A percentile compares a stretch with the other conserved stretches of the same genome.
These are phyloP conservation scores for Elephas maximus DNA, from an alignment of 2,113 vertebrate species.

Conservation along the genomic window DNA sequence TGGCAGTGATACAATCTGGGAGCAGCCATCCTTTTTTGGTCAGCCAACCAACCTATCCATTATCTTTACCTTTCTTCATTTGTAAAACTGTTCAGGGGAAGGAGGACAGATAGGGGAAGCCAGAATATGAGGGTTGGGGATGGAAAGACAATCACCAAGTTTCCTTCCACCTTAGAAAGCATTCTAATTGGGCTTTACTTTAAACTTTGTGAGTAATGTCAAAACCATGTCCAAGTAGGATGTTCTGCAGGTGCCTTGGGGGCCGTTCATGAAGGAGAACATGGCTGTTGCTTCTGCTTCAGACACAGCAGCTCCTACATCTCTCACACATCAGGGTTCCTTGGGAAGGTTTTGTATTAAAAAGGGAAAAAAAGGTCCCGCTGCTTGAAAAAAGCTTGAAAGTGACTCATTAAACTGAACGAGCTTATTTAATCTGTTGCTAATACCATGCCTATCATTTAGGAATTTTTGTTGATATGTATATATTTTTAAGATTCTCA, in stretches of 20 bases:
- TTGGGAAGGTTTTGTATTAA: not conserved
- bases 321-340: not conserved
- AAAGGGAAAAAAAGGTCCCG: not conserved
- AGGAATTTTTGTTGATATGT: not conserved
- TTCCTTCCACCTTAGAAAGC: not conserved
- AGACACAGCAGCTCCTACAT: not conserved
- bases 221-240: not conserved
- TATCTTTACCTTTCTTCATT: not conserved
- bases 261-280: not conserved
- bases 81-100: not conserved
- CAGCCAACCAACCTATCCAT: not conserved
- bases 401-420: slow-evolving; percentile 35
- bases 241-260: not conserved
- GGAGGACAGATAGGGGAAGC: not conserved
- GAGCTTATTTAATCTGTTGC: slow-evolving; percentile 15
- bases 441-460: slow-evolving; percentile 22
- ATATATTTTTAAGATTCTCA: slow-evolving; percentile 15
- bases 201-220: not conserved
- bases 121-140: not conserved
- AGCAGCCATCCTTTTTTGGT: not conserved
- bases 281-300: not conserved
- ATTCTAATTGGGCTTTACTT: not conserved
- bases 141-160: not conserved
- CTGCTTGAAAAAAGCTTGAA: slow-evolving; percentile 31
- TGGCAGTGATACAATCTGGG: not conserved